Evolutionary conservation across 2,888 invertebrate genomes (phyloP), one percentile per base, ranked within the genome.

Genomic region (Xestia ashworthii): DNA sequence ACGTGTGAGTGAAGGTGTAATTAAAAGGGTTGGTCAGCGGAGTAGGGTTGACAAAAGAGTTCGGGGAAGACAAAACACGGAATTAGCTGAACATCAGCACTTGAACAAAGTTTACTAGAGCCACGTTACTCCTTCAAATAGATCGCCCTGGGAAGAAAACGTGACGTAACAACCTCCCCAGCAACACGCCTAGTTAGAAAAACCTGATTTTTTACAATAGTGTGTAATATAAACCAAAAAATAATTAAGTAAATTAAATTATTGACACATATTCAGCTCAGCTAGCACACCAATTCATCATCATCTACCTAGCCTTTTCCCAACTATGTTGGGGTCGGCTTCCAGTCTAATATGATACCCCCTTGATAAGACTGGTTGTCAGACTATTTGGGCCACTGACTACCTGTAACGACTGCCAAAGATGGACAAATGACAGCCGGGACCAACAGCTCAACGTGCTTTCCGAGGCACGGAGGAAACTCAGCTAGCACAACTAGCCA

Each of bases 21-120:
- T 75, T 71, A 62, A 32, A 72, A 12, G 53, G 0, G 22, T 72
- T 68, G 64, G 82, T 81, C 71, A 53, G 50, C 38, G 22, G 25
- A 16, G 44, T n/a, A 41, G 16, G 6, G 64, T 55, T 64, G 22
- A 16, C 14, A 71, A 41, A 48, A 71, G 0, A 62, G 44, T 44
- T 55, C 5, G 16, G 9, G 32, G 32, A 32, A 32, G 32, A 32
- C 3, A 32, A 32, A 32, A 32, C 1, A 32, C 32, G 3, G 32
- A 32, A 32, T 32, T 32, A 32, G 32, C 41, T 41, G 41, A 41
- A 41, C 4, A 41, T 41, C 41, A 41, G 41, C 3, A 32, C 41
- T 41, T 41, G 8, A 41, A 14, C 25, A 14, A 58, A 25, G 58
- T 14, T 58, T 25, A 58, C 12, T 25, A 58, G n/a, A 25, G 14